These are phyloP conservation scores for Drosophila sturtevanti DNA, from an alignment of 1,140 invertebrate genomes.

Conservation along the genomic window DNA sequence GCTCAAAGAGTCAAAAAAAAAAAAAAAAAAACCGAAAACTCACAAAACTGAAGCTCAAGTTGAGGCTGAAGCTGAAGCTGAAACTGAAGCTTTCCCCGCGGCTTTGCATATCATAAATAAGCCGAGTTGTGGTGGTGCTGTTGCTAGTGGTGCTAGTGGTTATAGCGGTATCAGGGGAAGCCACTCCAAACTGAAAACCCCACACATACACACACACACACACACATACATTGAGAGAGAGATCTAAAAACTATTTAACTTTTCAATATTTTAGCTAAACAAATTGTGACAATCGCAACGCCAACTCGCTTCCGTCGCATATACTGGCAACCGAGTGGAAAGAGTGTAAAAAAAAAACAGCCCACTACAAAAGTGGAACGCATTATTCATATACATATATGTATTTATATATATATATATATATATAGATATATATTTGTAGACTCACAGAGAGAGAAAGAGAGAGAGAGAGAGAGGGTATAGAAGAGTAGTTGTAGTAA, in stretches of 20 bases:
- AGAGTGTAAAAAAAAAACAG: constrained; percentile 24
- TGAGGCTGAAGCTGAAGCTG: constrained; percentile 21
- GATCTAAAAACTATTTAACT: constrained; percentile 50
- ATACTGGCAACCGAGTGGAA: constrained; percentile 6
- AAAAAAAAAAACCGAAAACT: too few relatives aligned
- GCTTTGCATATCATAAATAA: constrained; percentile 41
- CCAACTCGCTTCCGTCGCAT: constrained; percentile 64
- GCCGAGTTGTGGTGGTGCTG: not conserved
- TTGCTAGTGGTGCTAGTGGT: not conserved
- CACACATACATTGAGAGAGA: not conserved
- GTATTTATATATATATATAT: not conserved
- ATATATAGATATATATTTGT: not conserved
- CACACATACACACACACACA: constrained; percentile 15
- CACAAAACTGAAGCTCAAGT: not conserved
- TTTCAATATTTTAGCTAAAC: constrained; percentile 63
- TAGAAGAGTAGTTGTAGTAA: not conserved
- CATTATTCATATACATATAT: constrained; percentile 44
- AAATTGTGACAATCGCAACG: constrained; percentile 65
- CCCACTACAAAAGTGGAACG: constrained; percentile 49
- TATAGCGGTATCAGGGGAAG: constrained; percentile 12
- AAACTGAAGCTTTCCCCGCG: constrained; percentile 49
- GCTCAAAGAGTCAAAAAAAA: constrained; percentile 30
- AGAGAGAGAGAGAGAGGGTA: constrained; percentile 13
- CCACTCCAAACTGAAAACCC: constrained; percentile 21
- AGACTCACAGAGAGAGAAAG: constrained; percentile 15